These are phyloP conservation scores for Papilio elwesi DNA, from an alignment of 2,888 invertebrate genomes.

Conservation along the genomic window DNA sequence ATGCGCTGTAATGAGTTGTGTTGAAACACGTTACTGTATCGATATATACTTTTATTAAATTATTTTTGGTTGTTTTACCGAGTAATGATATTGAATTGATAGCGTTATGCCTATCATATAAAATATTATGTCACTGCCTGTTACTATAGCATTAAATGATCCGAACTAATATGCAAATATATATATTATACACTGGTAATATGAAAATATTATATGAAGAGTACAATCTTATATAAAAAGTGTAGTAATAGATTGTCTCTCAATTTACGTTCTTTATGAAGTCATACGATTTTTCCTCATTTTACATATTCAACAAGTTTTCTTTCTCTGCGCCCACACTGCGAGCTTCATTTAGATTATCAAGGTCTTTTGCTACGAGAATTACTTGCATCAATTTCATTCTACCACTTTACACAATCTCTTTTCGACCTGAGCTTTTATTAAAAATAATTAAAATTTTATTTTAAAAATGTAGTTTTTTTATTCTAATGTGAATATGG, in stretches of 20 bases:
- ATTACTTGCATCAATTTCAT: conserved; percentile 32
- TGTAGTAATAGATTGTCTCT: not conserved
- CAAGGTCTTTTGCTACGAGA: conserved; percentile 34
- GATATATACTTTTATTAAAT: not conserved
- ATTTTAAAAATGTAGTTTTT: not conserved
- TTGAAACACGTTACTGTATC: not conserved
- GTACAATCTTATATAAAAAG: too few relatives aligned
- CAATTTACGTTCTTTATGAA: not conserved
- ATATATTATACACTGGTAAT: too few relatives aligned
- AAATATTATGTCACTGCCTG: not conserved
- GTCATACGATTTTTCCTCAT: not conserved
- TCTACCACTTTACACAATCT: conserved; percentile 22
- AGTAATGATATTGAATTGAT: conserved; percentile 5
- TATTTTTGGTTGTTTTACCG: not conserved
- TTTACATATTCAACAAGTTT: conserved; percentile 23
- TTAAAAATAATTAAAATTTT: not conserved
- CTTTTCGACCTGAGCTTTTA: conserved; percentile 6
- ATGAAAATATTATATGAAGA: too few relatives aligned
- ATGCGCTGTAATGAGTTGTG: not conserved
- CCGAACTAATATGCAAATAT: too few relatives aligned
- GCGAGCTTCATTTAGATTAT: conserved; percentile 40
- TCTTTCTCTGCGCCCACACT: conserved; percentile 37
- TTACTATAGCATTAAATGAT: too few relatives aligned
- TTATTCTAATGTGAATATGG: not conserved
- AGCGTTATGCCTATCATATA: not conserved